Evolutionary conservation across 1,140 invertebrate genomes (phyloP).

Genomic region (Cephus cinctus): DNA sequence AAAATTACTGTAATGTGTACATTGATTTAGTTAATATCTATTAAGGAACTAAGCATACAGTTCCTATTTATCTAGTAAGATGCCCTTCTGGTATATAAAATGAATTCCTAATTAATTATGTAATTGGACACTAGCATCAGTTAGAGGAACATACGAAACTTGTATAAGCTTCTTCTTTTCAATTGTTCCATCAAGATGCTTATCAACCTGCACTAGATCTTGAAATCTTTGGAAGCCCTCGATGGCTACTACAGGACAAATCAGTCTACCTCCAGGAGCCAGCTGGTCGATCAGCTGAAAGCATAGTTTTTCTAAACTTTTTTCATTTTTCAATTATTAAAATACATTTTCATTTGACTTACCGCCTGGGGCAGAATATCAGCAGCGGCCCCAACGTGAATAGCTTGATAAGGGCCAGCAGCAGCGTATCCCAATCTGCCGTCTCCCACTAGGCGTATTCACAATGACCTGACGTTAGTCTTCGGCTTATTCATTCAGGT

Average conservation of each 20-base stretch:
- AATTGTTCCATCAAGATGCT: conserved; percentile 36
- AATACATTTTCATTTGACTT: conserved; percentile 12
- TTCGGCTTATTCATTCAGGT: conserved; percentile 32
- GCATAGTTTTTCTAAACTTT: conserved; percentile 7
- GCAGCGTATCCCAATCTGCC: conserved; percentile 62
- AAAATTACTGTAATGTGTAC: too few species aligned
- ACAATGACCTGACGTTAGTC: conserved; percentile 53
- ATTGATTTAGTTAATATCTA: too few species aligned
- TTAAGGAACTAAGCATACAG: too few species aligned
- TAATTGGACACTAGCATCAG: conserved; percentile 43
- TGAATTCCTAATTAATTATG: too few species aligned
- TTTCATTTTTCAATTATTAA: neutral
- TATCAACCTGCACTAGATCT: conserved; percentile 48
- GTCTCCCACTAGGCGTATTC: conserved; percentile 66
- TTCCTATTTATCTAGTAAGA: too few species aligned
- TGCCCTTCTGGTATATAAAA: too few species aligned
- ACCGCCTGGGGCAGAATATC: conserved; percentile 60
- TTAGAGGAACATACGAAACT: conserved; percentile 50
- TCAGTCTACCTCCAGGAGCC: conserved; percentile 66
- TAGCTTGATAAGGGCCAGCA: conserved; percentile 69
- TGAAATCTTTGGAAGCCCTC: conserved; percentile 43
- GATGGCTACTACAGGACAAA: conserved; percentile 64
- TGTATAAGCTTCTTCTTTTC: conserved; percentile 45
- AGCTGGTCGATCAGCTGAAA: conserved; percentile 60
- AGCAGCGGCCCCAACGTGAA: conserved; percentile 63